phyloP scores from a whole-genome alignment of 2,797 vertebrate genomes.

The Notoglanidium macrostoma region DNA sequence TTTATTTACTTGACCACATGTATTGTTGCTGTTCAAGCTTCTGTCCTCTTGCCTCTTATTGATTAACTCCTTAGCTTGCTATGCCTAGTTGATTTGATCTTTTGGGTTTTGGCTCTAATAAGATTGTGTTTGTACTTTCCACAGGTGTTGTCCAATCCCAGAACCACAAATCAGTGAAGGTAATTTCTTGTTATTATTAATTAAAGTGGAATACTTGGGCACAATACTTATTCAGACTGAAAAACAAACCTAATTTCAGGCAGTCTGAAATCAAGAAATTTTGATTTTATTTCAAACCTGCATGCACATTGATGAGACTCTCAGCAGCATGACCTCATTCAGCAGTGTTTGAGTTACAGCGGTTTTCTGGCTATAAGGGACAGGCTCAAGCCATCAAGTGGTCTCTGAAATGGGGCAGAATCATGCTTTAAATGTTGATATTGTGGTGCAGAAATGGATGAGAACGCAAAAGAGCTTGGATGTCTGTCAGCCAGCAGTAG shows the following conservation, averaged over 20 bases:
- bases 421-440: slow-evolving; percentile 28
- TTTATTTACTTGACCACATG: slow-evolving; percentile 27
- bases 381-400: not conserved
- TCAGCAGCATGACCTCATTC: slow-evolving; percentile 38
- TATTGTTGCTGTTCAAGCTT: not conserved
- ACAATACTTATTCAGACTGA: not conserved
- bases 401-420: not conserved
- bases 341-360: slow-evolving; percentile 6
- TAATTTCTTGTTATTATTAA: slow-evolving; percentile 31
- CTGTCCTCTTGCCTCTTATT: not conserved
- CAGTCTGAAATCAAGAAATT: not conserved
- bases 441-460: not conserved
- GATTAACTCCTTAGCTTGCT: slow-evolving; percentile 17
- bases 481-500: not conserved
- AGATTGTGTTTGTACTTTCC: slow-evolving; percentile 26
- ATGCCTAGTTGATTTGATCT: not conserved
- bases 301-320: slow-evolving; percentile 29
- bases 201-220: not conserved
- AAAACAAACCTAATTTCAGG: slow-evolving; percentile 26
- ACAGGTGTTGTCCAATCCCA: slow-evolving; percentile 43
- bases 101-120: not conserved
- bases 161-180: slow-evolving; percentile 43
- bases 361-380: slow-evolving; percentile 38
- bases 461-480: not conserved
- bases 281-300: slow-evolving; percentile 24